Base-by-base conservation (phyloP, 2,113 vertebrate genomes). In the Saccopteryx bilineata region DNA sequence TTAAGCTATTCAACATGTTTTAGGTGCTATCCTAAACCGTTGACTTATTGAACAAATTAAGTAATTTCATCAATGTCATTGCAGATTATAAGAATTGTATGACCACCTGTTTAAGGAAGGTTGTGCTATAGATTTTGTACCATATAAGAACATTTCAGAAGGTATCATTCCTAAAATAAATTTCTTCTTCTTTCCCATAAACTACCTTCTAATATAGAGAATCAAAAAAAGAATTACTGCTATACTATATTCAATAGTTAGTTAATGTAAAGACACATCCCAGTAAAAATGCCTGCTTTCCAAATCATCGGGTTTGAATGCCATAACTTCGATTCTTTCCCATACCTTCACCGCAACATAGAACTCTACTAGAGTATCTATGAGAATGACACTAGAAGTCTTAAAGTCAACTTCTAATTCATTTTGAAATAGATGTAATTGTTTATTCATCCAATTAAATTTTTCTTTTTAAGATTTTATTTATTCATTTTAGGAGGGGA, bases 211-310 rank as follows among this genome's bases (percentile, higher is more conserved):
- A 71, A 63, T 39, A 61, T 21, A 79, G n/a, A 65, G 19, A 83
- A 54, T 87, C 63, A 66, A 86, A 91, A 91, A 65, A 84, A 60
- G 15, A 81, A 3, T 88, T 87, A n/a, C 90, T 58, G 13, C 80
- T 54, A 5, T 33, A 12, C 58, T 58, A 12, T n/a, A 74, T 46
- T 80, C 33, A 60, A 13, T 74, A 56, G 76, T 78, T 39, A 90
- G 23, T 26, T 91, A 12, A 68, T 75, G 1, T 65, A 54, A 75
- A 63, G 80, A 78, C 26, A 39, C 28, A 52, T 48, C 31, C 60
- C 23, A 48, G 31, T 93, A 60, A 86, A 61, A 89, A 92, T 54
- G 26, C 72, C 56, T 89, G 14, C 61, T 68, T 90, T 69, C 74
- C 8, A 68, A 94, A 92, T 33, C 9, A 63, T 83, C 66, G 9